Base-by-base conservation (phyloP, 2,113 vertebrate species). In the Pelvicachromis taeniatus region DNA sequence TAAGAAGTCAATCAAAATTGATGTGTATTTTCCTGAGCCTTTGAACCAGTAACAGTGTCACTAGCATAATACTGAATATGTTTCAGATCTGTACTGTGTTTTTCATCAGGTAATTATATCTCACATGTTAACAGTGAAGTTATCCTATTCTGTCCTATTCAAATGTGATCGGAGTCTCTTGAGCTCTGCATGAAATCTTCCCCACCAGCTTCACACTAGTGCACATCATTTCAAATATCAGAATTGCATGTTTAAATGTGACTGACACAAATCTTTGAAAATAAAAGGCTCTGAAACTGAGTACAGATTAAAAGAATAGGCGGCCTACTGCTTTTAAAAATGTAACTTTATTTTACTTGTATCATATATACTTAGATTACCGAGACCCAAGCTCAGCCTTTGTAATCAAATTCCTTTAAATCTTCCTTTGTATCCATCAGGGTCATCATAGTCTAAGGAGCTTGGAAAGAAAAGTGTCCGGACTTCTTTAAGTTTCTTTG, bases 1-100 rank as follows among this genome's bases (percentile, higher is more conserved):
- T 93, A 31, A 53, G 82, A 87, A 93, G 90, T 92, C 87, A 89
- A 77, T 93, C 83, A 92, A 88, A 92, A 80, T 59, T 26, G 56
- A 87, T 87, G 70, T 45, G 70, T 88, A 58, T 88, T 89, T 38
- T 61, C 70, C 77, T 2, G 4, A 79, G 35, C 59, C 79, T 87
- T 81, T 84, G 42, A 63, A 68, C 42, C 29, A 48, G 12, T 21
- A 14, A 85, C 78, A 88, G 73, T 61, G 68, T 84, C 80, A 70
- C 52, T 50, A 35, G 42, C 75, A 87, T 77, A 13, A 56, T 63
- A 68, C 7, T 86, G 45, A 85, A 52, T 81, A 68, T 78, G 33
- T 88, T 92, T 85, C 53, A 84, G 4, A 80, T 88, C 19, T 38
- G 14, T 5, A 29, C 12, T 38, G 53, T 78, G 53, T 80, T 53